Conservation (phyloP, 2,113 vertebrate species). For the Procavia capensis region DNA sequence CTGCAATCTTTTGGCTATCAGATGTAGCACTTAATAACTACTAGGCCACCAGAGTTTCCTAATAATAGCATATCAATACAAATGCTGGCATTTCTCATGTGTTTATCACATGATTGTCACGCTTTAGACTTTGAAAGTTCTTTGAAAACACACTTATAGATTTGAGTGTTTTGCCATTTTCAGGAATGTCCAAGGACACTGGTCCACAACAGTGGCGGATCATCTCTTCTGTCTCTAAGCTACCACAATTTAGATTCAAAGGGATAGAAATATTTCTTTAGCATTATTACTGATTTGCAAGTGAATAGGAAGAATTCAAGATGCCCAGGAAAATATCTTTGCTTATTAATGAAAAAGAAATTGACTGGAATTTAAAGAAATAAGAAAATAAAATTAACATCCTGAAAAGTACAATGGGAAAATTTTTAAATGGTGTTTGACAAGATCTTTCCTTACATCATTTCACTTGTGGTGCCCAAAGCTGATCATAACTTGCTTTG, state of each 20-base stretch:
- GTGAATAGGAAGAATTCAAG: background rate
- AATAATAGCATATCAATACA: background rate
- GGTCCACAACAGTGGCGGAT: background rate
- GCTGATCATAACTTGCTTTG: constrained; percentile 75
- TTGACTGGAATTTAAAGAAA: constrained; percentile 24
- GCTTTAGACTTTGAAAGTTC: constrained; percentile 50
- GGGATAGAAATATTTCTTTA: constrained; percentile 33
- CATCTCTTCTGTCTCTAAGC: constrained; percentile 17
- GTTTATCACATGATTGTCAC: constrained; percentile 18
- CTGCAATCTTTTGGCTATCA: too few relatives aligned
- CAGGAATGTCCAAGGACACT: background rate
- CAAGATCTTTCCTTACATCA: constrained; percentile 47
- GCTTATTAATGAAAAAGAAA: constrained; percentile 56
- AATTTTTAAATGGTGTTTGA: constrained; percentile 54
- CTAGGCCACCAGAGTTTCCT: too few relatives aligned
- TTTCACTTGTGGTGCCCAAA: constrained; percentile 65
- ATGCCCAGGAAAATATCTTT: constrained; percentile 38
- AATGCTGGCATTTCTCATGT: background rate
- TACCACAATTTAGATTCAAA: constrained; percentile 43
- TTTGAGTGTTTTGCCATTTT: constrained; percentile 22
- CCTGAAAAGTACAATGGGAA: constrained; percentile 53
- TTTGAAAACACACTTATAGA: background rate
- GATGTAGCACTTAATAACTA: too few relatives aligned
- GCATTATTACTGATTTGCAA: constrained; percentile 34
- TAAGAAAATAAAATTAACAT: constrained; percentile 54